phyloP scores from a whole-genome alignment of 2,888 invertebrate species.

The Synanthedon myopaeformis region DNA sequence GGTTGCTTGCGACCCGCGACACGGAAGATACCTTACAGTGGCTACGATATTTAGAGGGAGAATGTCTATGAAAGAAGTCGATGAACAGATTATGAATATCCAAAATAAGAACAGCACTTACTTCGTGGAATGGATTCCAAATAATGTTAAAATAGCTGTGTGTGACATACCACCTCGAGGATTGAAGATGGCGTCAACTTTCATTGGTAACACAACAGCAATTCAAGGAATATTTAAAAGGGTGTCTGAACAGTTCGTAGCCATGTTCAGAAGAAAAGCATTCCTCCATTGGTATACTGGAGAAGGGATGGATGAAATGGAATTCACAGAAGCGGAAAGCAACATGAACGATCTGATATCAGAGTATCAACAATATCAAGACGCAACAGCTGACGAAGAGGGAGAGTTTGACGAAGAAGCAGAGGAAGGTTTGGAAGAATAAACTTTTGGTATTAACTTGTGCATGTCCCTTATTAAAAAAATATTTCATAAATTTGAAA shows the following conservation, averaged over 20 bases:
- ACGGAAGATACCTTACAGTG: conserved; percentile 89
- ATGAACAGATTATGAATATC: conserved; percentile 81
- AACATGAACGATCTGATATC: conserved; percentile 82
- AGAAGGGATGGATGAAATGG: conserved; percentile 94
- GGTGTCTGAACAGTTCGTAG: conserved; percentile 86
- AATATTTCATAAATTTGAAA: too few species aligned
- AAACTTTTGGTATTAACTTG: conserved; percentile 25
- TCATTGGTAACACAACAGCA: conserved; percentile 88
- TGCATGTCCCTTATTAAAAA: conserved; percentile 19
- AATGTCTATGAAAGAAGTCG: conserved; percentile 95
- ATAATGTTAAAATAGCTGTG: conserved; percentile 83
- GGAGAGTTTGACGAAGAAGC: conserved; percentile 68
- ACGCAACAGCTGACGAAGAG: conserved; percentile 69
- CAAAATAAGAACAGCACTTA: conserved; percentile 84
- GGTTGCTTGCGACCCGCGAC: conserved; percentile 93
- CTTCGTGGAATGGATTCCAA: conserved; percentile 86
- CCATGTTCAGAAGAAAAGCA: conserved; percentile 96
- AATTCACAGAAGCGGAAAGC: conserved; percentile 91
- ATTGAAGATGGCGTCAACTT: conserved; percentile 88
- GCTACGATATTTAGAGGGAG: conserved; percentile 90
- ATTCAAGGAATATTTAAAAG: conserved; percentile 90
- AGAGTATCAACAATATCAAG: conserved; percentile 83
- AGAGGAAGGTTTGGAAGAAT: conserved; percentile 61
- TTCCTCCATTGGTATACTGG: conserved; percentile 97
- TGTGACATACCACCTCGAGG: conserved; percentile 82